Evolutionary conservation across 1,140 invertebrate species (phyloP).

Genomic region (Cydia strobilella): DNA sequence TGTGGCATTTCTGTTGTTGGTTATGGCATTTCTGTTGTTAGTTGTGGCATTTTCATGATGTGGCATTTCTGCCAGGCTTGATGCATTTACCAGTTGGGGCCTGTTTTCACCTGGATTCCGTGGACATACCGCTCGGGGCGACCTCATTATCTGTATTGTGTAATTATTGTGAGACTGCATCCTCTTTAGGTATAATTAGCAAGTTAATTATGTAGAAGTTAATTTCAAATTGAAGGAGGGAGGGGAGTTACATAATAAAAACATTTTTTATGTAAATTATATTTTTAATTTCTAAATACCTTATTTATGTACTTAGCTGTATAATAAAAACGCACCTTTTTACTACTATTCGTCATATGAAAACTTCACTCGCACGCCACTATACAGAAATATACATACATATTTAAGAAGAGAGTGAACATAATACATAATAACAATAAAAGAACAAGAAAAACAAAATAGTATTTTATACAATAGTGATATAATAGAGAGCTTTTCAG

Average conservation of each 20-base stretch:
- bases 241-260: conserved; percentile 74
- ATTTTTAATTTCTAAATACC: conserved; percentile 35
- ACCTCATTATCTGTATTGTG: conserved; percentile 32
- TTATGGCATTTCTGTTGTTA: background rate
- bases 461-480: no score
- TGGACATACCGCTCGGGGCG: conserved; percentile 20
- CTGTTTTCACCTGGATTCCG: background rate
- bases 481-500: no score
- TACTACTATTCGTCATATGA: no score
- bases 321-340: no score
- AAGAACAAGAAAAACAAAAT: no score
- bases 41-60: background rate
- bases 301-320: no score
- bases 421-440: no score
- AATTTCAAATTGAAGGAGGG: conserved; percentile 66
- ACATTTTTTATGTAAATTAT: conserved; percentile 62
- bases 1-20: background rate
- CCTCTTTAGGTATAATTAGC: conserved; percentile 78
- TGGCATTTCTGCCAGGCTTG: background rate
- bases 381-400: no score
- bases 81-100: background rate
- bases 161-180: conserved; percentile 67
- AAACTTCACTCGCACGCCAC: no score
- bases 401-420: no score
- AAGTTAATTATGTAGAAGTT: conserved; percentile 70